Conservation (phyloP, 2,888 invertebrate species). For the Plagodis dolabraria region DNA sequence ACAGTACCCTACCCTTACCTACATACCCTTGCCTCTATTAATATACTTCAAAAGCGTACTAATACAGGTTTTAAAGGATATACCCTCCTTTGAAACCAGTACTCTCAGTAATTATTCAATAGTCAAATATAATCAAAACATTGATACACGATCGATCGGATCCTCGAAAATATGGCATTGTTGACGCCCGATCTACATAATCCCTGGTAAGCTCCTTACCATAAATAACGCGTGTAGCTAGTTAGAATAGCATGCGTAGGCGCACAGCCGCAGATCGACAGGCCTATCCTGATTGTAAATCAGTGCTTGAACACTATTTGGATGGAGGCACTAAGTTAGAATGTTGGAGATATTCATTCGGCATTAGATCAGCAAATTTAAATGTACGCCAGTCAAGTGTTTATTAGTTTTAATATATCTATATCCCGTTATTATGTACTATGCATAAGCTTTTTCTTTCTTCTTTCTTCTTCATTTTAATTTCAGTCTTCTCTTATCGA, state of each 20-base stretch:
- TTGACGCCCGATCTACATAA: slow-evolving; percentile 80
- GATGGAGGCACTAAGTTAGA: slow-evolving; percentile 41
- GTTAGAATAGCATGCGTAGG: slow-evolving; percentile 79
- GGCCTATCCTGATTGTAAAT: slow-evolving; percentile 81
- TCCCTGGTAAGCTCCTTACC: slow-evolving; percentile 82
- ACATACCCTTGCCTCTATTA: too few relatives aligned
- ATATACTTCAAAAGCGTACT: too few relatives aligned
- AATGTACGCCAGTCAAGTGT: neutral
- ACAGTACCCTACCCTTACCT: too few relatives aligned
- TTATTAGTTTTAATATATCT: too few relatives aligned
- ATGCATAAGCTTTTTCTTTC: too few relatives aligned
- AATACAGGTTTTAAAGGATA: too few relatives aligned
- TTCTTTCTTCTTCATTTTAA: too few relatives aligned
- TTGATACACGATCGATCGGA: slow-evolving; percentile 49
- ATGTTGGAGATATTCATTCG: slow-evolving; percentile 7
- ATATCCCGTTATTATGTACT: too few relatives aligned
- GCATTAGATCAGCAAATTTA: too few relatives aligned
- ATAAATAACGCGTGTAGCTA: slow-evolving; percentile 83
- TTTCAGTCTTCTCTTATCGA: too few relatives aligned
- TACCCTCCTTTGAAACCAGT: neutral
- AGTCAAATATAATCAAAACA: slow-evolving; percentile 42
- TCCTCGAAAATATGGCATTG: slow-evolving; percentile 68
- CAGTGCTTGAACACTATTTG: slow-evolving; percentile 66
- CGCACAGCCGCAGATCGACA: slow-evolving; percentile 76
- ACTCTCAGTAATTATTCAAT: slow-evolving; percentile 8